Evolutionary conservation across 2,888 invertebrate species (phyloP).

Genomic region (Malthinus seriepunctatus): DNA sequence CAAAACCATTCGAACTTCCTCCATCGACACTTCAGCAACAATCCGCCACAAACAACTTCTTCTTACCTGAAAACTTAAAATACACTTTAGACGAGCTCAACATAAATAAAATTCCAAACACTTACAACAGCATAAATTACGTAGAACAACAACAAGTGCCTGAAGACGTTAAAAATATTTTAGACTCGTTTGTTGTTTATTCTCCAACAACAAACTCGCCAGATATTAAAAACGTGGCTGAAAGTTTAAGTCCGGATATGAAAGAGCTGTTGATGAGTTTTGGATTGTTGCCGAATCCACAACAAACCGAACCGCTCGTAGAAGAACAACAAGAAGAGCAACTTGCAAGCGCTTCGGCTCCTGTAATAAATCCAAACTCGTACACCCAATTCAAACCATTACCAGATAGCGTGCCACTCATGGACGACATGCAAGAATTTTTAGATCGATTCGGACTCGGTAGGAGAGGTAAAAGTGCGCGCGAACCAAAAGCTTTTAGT

Average conservation of each 20-base stretch:
- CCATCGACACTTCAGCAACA: constrained; percentile 17
- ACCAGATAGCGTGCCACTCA: constrained; percentile 44
- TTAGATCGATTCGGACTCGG: constrained; percentile 50
- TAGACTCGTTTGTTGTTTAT: not conserved
- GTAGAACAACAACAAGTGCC: not conserved
- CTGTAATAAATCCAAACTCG: constrained; percentile 47
- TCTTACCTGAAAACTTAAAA: constrained; percentile 40
- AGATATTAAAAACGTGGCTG: constrained; percentile 48
- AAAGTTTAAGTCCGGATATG: constrained; percentile 52
- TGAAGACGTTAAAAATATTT: constrained; percentile 7
- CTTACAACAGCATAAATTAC: not conserved
- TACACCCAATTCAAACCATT: constrained; percentile 53
- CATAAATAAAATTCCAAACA: constrained; percentile 8
- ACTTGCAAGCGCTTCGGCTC: constrained; percentile 38
- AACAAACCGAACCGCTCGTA: constrained; percentile 29
- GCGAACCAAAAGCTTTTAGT: constrained; percentile 28
- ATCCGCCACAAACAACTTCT: constrained; percentile 32
- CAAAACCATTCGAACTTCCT: constrained; percentile 11
- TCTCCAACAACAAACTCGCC: constrained; percentile 39
- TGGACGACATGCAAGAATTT: constrained; percentile 51
- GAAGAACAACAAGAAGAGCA: constrained; percentile 12
- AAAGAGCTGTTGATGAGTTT: constrained; percentile 54
- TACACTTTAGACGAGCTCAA: constrained; percentile 22
- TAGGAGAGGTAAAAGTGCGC: constrained; percentile 34
- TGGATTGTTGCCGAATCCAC: constrained; percentile 51